Conservation (phyloP, 2,888 invertebrate species). For the Monopis laevigella region DNA sequence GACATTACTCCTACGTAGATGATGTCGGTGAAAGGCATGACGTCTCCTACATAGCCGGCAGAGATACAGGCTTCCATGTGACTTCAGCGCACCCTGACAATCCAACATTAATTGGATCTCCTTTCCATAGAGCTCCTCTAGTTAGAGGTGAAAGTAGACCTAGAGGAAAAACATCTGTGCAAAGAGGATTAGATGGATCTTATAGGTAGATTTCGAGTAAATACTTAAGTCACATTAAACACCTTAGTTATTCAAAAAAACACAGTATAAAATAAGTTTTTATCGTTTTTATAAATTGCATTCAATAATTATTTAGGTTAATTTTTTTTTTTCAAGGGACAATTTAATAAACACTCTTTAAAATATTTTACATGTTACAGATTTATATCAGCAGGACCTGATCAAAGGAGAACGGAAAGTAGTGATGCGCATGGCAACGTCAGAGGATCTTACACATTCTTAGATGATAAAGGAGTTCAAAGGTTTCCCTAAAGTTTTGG, state of each 20-base stretch:
- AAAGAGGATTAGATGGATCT: slow-evolving; percentile 76
- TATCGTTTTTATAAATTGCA: no score
- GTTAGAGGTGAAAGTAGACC: slow-evolving; percentile 71
- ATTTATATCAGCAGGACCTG: slow-evolving; percentile 79
- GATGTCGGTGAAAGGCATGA: slow-evolving; percentile 80
- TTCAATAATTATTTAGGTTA: no score
- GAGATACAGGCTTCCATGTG: slow-evolving; percentile 80
- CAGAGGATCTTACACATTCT: slow-evolving; percentile 79
- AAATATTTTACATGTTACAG: slow-evolving; percentile 32
- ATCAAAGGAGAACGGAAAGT: slow-evolving; percentile 78
- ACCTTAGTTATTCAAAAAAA: no score
- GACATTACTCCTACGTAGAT: slow-evolving; percentile 76
- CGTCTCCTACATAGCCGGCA: slow-evolving; percentile 79
- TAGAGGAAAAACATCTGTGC: slow-evolving; percentile 76
- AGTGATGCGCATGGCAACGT: slow-evolving; percentile 78
- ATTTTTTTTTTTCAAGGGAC: no score
- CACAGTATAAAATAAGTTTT: no score
- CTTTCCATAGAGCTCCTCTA: slow-evolving; percentile 72
- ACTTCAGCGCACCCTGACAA: slow-evolving; percentile 75
- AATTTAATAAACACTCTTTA: no score
- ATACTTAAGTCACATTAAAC: slow-evolving; percentile 9
- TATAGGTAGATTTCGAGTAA: slow-evolving; percentile 59
- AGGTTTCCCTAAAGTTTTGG: no score
- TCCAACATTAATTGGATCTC: slow-evolving; percentile 70
- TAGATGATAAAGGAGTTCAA: slow-evolving; percentile 82